Base-by-base conservation (phyloP, 2,888 invertebrate species). In the Oscheius sp. region DNA sequence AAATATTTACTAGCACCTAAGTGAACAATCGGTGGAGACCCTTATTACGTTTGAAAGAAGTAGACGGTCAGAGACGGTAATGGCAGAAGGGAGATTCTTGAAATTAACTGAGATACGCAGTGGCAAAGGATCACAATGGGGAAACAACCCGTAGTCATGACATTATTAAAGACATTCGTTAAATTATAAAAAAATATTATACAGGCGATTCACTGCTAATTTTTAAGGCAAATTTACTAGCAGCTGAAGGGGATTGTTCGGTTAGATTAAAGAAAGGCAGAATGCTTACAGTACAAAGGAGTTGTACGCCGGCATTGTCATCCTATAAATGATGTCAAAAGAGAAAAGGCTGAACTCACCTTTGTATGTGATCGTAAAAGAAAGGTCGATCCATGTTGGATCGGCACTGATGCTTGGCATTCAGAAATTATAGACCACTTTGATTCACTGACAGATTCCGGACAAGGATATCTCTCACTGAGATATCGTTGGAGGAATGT, bases 401-500 rank as follows among this genome's bases (percentile, higher is more conserved):
- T 91, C 0, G 95, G 93, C 7, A 96, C 91, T 0, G 96, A 95
- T 97, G 91, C 1, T 12, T 75, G 53, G 12, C 75, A 74, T 43
- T 78, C 79, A 49, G 73, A 78, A 45, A 81, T 77, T 21, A 81
- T 72, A 16, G 81, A 94, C 99, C 99, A 99, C 49, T 95, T 94
- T 88, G 96, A 96, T n/a, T 88, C 85, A 9, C 52, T 49, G n/a
- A 66, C 21, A 21, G 43, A 43, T 43, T 55, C 69, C n/a, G 55
- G 29, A 7, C 27, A 13, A 1, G 86, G 86, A 21, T 79, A 68
- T 59, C 81, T 29, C 66, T 80, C 79, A 41, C 83, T 92, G 21
- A 98, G 91, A 91, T 95, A 99, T 1, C 94, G 94, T 88, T 98
- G 96, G 0, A 99, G 91, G 90, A 99, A 99, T 9, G 97, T 94